Conservation (phyloP, 2,888 invertebrate genomes). For the Operophtera brumata region DNA sequence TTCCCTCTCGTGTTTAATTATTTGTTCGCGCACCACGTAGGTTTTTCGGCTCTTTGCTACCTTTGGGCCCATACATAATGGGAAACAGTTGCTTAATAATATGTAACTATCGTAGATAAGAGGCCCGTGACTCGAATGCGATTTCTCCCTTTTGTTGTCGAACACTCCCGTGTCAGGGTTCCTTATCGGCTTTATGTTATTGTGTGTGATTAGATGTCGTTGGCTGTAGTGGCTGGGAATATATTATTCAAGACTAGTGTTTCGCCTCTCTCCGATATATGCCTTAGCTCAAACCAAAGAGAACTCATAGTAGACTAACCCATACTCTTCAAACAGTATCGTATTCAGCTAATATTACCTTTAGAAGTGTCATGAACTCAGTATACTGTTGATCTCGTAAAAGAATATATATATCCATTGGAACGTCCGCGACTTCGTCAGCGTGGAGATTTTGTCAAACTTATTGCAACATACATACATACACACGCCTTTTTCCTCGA, state of each 20-base stretch:
- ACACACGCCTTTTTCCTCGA: no score
- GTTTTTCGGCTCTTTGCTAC: constrained; percentile 45
- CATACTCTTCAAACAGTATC: background rate
- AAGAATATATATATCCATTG: no score
- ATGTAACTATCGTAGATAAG: constrained; percentile 55
- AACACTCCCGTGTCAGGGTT: constrained; percentile 10
- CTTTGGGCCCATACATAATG: constrained; percentile 43
- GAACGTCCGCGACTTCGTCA: no score
- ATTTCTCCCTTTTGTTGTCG: constrained; percentile 25
- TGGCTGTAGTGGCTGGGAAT: constrained; percentile 1
- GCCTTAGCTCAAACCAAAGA: background rate
- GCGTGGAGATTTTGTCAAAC: no score
- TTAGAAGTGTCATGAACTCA: no score
- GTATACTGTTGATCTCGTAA: no score
- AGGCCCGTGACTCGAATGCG: constrained; percentile 51
- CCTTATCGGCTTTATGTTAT: constrained; percentile 22
- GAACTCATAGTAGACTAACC: background rate
- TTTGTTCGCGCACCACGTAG: constrained; percentile 40
- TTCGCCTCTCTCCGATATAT: constrained; percentile 1
- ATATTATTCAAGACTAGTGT: constrained; percentile 11
- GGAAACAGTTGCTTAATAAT: constrained; percentile 55
- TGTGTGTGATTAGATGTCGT: constrained; percentile 18
- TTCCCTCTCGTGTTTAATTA: constrained; percentile 37
- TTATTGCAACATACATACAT: no score
- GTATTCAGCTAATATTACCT: no score